Evolutionary conservation across 2,797 vertebrate species (phyloP), one percentile per base, ranked within the genome.

Genomic region (Squalus acanthias): DNA sequence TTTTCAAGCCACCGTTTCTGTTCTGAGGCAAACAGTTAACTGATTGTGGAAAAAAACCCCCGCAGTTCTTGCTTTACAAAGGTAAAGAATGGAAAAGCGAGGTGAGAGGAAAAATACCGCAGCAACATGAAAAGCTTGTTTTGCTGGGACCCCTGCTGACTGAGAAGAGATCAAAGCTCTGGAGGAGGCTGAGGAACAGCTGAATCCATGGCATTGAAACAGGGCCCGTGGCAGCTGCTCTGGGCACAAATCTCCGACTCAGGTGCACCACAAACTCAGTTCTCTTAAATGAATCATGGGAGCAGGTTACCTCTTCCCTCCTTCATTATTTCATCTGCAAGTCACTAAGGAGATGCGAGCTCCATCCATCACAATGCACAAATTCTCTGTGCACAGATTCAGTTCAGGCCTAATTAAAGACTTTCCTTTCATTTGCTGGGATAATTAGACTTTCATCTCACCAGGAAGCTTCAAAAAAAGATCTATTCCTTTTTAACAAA

Each of bases 401-500:
- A 98, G 98, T 98, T 97, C 98, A 98, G 98, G 98, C 98, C 99
- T 99, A 99, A 99, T 99, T 99, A 99, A 99, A 99, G 98, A 98
- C 98, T 98, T 98, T 98, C 98, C 98, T 98, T 98, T 98, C 98
- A 98, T 99, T 99, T 99, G 98, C 98, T 98, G 98, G 98, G 98
- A 99, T 99, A 99, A 99, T 99, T 99, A 99, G 98, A 99, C 99
- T 99, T 99, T 99, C 99, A 99, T 99, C 99, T 99, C 98, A 98
- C 98, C 98, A 98, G 98, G 99, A 99, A 98, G 98, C 98, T 98
- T 98, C 72, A 53, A 95, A 69, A 57, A 99, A 98, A 99, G 98
- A 99, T 99, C 98, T 98, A 99, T 99, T 99, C 98, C 98, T 98
- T 98, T 98, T 98, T 98, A 98, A 98, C 98, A 98, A 98, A 98